Base-by-base conservation (phyloP, 2,113 vertebrate genomes). In the Aviceda subcristata region DNA sequence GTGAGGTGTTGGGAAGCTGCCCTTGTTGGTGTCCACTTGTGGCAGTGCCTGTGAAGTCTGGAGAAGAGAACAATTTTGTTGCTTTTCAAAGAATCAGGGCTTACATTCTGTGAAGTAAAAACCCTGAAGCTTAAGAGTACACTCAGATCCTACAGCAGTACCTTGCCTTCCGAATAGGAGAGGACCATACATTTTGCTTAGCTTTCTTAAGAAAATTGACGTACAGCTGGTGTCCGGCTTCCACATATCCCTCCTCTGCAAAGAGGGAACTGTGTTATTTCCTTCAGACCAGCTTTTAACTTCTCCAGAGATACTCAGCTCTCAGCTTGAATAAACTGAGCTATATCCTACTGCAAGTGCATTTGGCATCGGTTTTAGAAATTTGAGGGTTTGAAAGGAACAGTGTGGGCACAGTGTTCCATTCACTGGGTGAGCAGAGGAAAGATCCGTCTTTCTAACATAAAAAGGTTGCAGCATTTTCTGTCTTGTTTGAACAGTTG, bases 381-480 rank as follows among this genome's bases (percentile, higher is more conserved):
- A 87, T 91, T 11, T 86, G 91, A 88, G 75, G 39, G 57, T 91
- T 66, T 86, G 78, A 82, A 88, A 94, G 74, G 89, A 96, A 82
- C 66, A 84, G 91, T 76, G 81, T 92, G 76, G 92, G 92, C 95
- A 94, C 66, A 60, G 24, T 36, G 59, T 92, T 96, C 92, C 48
- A 12, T 73, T 84, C 76, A 46, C 45, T 30, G 51, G 57, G 18
- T 1, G 7, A 68, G 34, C 36, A 77, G 73, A 68, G 43, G 48
- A 57, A 77, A 81, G 59, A 92, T 50, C 3, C 3, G 3, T 17
- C 29, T 89, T 94, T 66, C 43, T 77, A 64, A 75, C 3, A 1
- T 68, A 10, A 43, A 86, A 57, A 71, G 56, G 16, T 14, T 50
- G 24, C 32, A 60, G 41, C 23, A 4, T 90, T 96, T 92, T 79